Evolutionary conservation across 2,113 vertebrate genomes (phyloP), one percentile per base, ranked within the genome.

Genomic region (Lampris megalopsis): DNA sequence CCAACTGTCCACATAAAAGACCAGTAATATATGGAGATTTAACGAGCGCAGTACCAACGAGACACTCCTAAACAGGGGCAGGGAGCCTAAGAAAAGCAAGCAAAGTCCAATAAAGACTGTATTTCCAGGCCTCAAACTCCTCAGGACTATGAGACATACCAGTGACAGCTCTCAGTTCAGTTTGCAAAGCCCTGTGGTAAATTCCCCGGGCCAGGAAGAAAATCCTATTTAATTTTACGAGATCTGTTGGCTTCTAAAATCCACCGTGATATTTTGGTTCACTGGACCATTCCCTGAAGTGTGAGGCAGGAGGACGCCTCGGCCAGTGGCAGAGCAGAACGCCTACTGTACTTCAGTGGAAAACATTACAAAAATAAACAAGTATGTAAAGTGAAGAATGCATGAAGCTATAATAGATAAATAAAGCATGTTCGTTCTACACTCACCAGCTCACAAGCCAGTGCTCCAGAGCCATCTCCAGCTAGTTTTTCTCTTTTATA

Each of bases 191-290:
- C 82, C 83, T 92, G 91, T 73, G 91, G 89, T 91, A 75, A 91
- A 91, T 83, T 78, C 87, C 75, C 78, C 80, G 76, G 73, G 88
- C 87, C 90, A 90, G 86, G 87, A 86, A 92, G 92, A 94, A 94
- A 93, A 93, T 92, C 92, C 90, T 80, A 88, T 90, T 94, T 91
- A 87, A 92, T 92, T 94, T 94, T 92, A 94, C 91, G 91, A 93
- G 88, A 86, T 86, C 86, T 81, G 85, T 84, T 89, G 89, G 89
- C 84, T 89, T 84, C 79, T 81, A 80, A 91, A 87, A 65, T 89
- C 88, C 85, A 88, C 70, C 79, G 58, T 78, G 84, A 89, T 88
- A 88, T 90, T 78, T 76, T 79, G 80, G 82, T 82, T 86, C 59
- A 66, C 79, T 79, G 81, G 68, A 78, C 73, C 56, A 43, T 71